Conservation (phyloP, 1,140 invertebrate genomes). For the Cotesia typhae region DNA sequence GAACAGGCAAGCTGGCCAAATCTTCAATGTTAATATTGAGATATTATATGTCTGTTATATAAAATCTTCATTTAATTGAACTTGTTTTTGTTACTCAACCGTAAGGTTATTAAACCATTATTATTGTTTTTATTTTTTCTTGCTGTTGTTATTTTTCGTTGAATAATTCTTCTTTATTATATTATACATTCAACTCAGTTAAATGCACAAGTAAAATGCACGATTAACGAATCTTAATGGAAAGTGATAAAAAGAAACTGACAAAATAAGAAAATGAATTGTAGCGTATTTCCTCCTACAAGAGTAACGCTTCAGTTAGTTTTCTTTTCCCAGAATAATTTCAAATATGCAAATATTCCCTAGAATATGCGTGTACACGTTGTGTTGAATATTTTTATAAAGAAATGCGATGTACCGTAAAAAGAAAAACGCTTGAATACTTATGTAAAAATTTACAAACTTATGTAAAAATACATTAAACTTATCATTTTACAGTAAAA, state of each 20-base stretch:
- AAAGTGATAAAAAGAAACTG: neutral
- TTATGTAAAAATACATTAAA: neutral
- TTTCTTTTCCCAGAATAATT: constrained; percentile 47
- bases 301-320: constrained; percentile 45
- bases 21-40: constrained; percentile 44
- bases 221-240: constrained; percentile 10
- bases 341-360: constrained; percentile 49
- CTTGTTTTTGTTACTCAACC: neutral
- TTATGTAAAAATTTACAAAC: neutral
- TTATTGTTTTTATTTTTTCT: too few species aligned
- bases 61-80: neutral
- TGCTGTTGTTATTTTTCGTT: neutral
- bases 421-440: neutral
- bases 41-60: neutral
- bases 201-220: neutral
- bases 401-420: neutral
- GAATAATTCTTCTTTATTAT: neutral
- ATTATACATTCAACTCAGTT: neutral
- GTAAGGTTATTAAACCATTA: neutral
- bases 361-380: constrained; percentile 6
- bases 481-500: too few species aligned
- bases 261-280: neutral
- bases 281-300: neutral
- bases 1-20: constrained; percentile 52
- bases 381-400: neutral